Conservation (phyloP, 1,140 invertebrate genomes). For the Varroa destructor region DNA sequence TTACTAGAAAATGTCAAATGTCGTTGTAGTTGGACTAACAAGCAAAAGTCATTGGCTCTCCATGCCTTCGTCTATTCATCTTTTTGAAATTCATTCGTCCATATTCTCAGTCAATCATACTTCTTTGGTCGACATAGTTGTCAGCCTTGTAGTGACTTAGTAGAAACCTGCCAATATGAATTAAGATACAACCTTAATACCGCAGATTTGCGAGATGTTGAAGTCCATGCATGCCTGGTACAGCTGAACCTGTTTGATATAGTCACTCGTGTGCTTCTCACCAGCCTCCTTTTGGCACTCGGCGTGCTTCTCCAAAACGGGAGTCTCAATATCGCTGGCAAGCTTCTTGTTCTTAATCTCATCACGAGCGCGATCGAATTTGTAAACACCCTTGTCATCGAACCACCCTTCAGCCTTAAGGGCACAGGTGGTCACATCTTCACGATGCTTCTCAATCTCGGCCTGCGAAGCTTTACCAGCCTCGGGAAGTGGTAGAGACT, state of each 20-base stretch:
- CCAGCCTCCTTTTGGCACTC: conserved; percentile 33
- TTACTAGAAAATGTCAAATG: no score
- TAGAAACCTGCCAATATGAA: background rate
- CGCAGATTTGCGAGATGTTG: conserved; percentile 35
- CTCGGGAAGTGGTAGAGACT: conserved; percentile 32
- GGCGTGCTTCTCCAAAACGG: conserved; percentile 33
- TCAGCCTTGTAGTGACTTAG: no score
- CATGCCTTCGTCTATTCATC: no score
- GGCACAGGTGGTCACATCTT: conserved; percentile 34
- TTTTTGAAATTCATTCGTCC: no score
- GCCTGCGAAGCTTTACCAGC: conserved; percentile 30
- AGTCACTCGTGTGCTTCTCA: conserved; percentile 29
- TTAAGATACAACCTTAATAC: conserved; percentile 19
- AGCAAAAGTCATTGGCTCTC: no score
- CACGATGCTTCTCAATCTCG: conserved; percentile 34
- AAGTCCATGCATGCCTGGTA: conserved; percentile 39
- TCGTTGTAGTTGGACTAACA: no score
- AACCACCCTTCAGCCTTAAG: conserved; percentile 35
- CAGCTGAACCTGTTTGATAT: conserved; percentile 36
- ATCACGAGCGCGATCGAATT: conserved; percentile 35
- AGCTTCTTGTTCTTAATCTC: conserved; percentile 37
- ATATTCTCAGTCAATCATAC: no score
- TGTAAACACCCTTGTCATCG: conserved; percentile 35
- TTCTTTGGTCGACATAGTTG: no score
- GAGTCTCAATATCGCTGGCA: conserved; percentile 31